phyloP scores from a whole-genome alignment of 23 tunicate species.

The Styela plicata region DNA sequence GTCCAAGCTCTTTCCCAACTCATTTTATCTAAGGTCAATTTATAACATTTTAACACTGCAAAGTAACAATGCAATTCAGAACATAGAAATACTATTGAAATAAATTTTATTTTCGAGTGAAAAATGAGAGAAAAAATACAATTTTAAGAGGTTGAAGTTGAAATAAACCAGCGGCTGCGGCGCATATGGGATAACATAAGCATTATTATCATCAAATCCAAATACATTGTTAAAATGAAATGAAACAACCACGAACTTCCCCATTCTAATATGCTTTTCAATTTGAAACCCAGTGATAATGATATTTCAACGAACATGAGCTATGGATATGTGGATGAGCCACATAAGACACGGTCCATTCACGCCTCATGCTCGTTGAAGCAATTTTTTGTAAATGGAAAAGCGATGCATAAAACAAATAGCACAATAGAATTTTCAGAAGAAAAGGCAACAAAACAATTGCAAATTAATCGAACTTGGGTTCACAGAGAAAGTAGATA shows the following conservation, averaged over 20 bases:
- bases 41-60: too few relatives aligned
- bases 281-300: too few relatives aligned
- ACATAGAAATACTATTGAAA: slow-evolving; percentile 34
- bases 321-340: too few relatives aligned
- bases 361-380: too few relatives aligned
- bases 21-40: too few relatives aligned
- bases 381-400: not conserved
- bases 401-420: not conserved
- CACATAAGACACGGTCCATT: too few relatives aligned
- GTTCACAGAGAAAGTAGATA: not conserved
- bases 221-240: too few relatives aligned
- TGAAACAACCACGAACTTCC: not conserved
- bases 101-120: slow-evolving; percentile 32
- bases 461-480: not conserved
- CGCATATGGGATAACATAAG: not conserved
- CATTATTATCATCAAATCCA: not conserved
- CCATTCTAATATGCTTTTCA: too few relatives aligned
- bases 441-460: not conserved
- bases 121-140: slow-evolving; percentile 9
- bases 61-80: too few relatives aligned
- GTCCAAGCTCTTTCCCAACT: too few relatives aligned
- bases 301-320: too few relatives aligned
- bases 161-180: not conserved
- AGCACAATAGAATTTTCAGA: not conserved
- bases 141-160: slow-evolving; percentile 23